Evolutionary conservation across 2,888 invertebrate genomes (phyloP), one percentile per base, ranked within the genome.

Genomic region (Lasiommata megera): DNA sequence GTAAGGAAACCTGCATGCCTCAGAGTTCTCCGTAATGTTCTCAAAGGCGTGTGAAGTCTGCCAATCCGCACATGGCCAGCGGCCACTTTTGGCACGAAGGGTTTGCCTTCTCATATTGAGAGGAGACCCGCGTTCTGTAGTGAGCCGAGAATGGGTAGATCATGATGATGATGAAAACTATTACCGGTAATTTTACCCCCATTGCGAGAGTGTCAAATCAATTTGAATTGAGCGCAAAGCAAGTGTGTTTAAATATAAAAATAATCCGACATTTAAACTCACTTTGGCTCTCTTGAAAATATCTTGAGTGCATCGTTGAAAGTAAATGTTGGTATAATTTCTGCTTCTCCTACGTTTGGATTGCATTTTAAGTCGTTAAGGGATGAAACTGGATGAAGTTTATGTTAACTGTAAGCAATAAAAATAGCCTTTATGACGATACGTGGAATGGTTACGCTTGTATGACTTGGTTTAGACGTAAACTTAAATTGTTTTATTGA

Each of bases 391-490:
- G 82, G 83, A 88, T 87, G 79, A 82, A 85, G 73, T 89, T 88
- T 87, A 88, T 87, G 85, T 84, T 83, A 82, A 87, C 84, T 79
- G 84, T 77, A 71, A 74, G 83, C 84, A 78, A 88, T 89, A 89
- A 89, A 88, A 89, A 88, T 87, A 79, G 83, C 84, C 85, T 88
- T 88, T 88, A 89, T 82, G 84, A 82, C 82, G 78, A 81, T 85
- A 88, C 88, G 88, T 88, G 88, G 83, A 85, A 85, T 87, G 83
- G 80, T 79, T 86, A 79, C 79, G 80, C 77, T 79, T 82, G 78
- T 78, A 74, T 76, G 78, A 74, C 72, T 67, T 67, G 65, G 72
- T 79, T 76, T 67, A 70, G 66, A 69, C 68, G 69, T 71, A 73
- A 73, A 73, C 76, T 72, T 68, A 66, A 72, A 48, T 56, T 54